Conservation (phyloP, 2,113 vertebrate genomes). For the Istiophorus platypterus region DNA sequence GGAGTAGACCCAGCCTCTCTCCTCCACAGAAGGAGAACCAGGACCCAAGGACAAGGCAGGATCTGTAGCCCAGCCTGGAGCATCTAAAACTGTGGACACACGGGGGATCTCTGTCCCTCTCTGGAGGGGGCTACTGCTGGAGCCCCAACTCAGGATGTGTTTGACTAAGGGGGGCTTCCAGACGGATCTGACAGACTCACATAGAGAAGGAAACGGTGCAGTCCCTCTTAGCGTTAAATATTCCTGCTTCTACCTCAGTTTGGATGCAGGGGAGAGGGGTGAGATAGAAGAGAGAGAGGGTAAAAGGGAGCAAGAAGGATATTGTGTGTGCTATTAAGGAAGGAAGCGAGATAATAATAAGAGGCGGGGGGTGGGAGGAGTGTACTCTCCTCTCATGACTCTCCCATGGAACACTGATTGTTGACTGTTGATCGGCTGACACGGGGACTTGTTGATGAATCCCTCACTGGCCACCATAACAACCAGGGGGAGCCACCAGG, state of each 20-base stretch:
- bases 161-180: slow-evolving; percentile 67
- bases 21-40: slow-evolving; percentile 72
- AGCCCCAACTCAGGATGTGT: slow-evolving; percentile 77
- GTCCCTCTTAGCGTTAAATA: slow-evolving; percentile 47
- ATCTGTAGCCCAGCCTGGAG: slow-evolving; percentile 74
- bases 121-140: slow-evolving; percentile 57
- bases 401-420: slow-evolving; percentile 70
- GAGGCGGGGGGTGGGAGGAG: slow-evolving; percentile 63
- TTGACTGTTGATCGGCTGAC: slow-evolving; percentile 64
- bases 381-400: slow-evolving; percentile 69
- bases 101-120: slow-evolving; percentile 53
- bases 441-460: slow-evolving; percentile 66
- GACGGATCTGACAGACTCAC: slow-evolving; percentile 65
- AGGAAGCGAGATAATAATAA: slow-evolving; percentile 55
- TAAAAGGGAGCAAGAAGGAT: slow-evolving; percentile 61
- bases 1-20: slow-evolving; percentile 75
- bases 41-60: slow-evolving; percentile 67
- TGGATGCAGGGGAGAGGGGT: slow-evolving; percentile 65
- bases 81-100: slow-evolving; percentile 53
- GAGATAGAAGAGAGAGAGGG: slow-evolving; percentile 57
- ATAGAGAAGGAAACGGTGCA: slow-evolving; percentile 55
- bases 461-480: slow-evolving; percentile 60
- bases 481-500: slow-evolving; percentile 73
- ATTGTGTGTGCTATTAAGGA: slow-evolving; percentile 62
- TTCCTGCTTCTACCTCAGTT: slow-evolving; percentile 66